These are phyloP conservation scores for Erpetoichthys calabaricus DNA, from an alignment of 2,797 vertebrate genomes.

Conservation along the genomic window DNA sequence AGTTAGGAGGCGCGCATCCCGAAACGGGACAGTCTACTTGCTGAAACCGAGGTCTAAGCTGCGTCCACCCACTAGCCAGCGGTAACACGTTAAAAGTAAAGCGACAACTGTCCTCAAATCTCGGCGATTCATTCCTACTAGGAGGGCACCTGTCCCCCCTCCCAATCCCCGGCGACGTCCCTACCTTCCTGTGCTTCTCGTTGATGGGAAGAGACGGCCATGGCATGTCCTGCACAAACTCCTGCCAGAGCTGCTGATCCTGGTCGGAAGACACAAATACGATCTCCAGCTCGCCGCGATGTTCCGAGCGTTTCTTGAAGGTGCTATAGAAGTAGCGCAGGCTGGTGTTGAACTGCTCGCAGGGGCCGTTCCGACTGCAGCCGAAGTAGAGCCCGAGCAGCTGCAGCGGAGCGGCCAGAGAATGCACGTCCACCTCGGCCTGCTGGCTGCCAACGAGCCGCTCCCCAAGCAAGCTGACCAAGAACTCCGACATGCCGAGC, in stretches of 20 bases:
- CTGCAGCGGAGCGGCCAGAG: constrained; percentile 64
- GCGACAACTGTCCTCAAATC: too few relatives aligned
- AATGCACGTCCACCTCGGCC: constrained; percentile 82
- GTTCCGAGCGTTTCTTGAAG: constrained; percentile 70
- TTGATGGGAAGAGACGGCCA: constrained; percentile 91
- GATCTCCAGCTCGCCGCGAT: constrained; percentile 78
- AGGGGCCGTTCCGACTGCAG: constrained; percentile 78
- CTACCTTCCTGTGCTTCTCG: constrained; percentile 95
- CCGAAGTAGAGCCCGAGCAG: constrained; percentile 84
- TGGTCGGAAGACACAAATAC: constrained; percentile 94
- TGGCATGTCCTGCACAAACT: constrained; percentile 92
- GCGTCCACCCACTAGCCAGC: too few relatives aligned
- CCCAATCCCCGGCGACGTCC: constrained; percentile 9
- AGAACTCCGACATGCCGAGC: constrained; percentile 69
- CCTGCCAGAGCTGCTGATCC: constrained; percentile 93
- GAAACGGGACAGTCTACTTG: neutral
- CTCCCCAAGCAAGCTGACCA: constrained; percentile 81
- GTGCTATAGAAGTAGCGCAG: constrained; percentile 84
- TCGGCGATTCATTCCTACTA: too few relatives aligned
- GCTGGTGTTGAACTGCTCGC: constrained; percentile 82
- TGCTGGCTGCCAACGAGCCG: constrained; percentile 78
- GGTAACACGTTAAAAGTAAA: too few relatives aligned
- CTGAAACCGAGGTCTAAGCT: too few relatives aligned
- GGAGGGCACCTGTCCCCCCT: too few relatives aligned
- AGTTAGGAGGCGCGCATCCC: neutral